Base-by-base conservation (phyloP, 2,113 vertebrate species). In the Ellobius talpinus region DNA sequence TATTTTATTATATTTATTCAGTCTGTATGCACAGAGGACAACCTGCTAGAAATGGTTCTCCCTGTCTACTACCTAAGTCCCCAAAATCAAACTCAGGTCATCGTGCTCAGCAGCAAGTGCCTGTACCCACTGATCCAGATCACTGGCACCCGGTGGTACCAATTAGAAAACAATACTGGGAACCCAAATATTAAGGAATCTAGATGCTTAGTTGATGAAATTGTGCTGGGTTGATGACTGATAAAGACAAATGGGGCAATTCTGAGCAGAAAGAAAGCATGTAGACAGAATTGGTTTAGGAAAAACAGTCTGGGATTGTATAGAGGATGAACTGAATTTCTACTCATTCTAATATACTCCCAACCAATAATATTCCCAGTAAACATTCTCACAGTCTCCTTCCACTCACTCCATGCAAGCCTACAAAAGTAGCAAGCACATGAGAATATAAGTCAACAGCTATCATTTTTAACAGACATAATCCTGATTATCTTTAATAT, bases 361-460 rank as follows among this genome's bases (percentile, higher is more conserved):
- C 87, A 76, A 93, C 90, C 94, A 95, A 70, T 91, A 97, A 96
- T 92, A 79, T 96, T 89, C 92, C 79, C 93, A 81, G 74, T 92
- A 93, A 96, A 95, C 90, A 90, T 65, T 55, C 87, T 96, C 63
- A 36, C 89, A 74, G 84, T 95, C 70, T 84, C 82, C 93, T 74
- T 81, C 78, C 52, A 77, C 90, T 92, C 33, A 88, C 90, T 94
- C 90, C 39, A 93, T 87, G 79, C 0, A 7, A 90, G n/a, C 90
- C 90, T 87, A 94, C 85, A 74, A 94, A 76, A 93, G 90, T 50
- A 89, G 39, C 72, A 78, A 87, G 65, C 50, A 81, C 79, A 77
- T 66, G 50, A 96, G 74, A 94, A 89, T 72, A 88, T 42, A 94
- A 96, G 50, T 91, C 58, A 84, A 89, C 8, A 10, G 61, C 93